These are phyloP conservation scores for Procavia capensis DNA, from an alignment of 2,113 vertebrate genomes.

Conservation along the genomic window DNA sequence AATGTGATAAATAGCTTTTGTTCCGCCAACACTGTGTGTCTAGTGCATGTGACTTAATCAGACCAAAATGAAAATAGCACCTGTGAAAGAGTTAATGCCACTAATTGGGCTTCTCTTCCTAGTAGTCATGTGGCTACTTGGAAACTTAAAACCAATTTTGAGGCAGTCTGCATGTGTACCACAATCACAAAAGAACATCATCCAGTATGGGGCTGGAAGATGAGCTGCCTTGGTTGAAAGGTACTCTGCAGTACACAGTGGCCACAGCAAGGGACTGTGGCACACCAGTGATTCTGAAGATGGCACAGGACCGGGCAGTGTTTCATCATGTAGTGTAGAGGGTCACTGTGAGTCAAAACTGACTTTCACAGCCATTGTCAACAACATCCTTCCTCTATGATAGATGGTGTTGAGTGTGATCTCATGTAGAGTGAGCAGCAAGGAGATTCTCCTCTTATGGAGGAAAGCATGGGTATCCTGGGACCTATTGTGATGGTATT, in stretches of 20 bases:
- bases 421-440: accelerated
- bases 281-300: not conserved
- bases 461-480: not conserved
- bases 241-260: not conserved
- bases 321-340: not conserved
- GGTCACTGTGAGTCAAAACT: not conserved
- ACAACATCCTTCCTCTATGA: accelerated
- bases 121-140: not conserved
- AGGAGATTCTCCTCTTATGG: not conserved
- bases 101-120: not conserved
- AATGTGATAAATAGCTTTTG: not conserved
- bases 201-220: not conserved
- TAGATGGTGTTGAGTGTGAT: accelerated
- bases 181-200: not conserved
- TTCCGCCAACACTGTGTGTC: not conserved
- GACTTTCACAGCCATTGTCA: not conserved
- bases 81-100: not conserved
- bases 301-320: not conserved
- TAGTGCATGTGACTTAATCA: not conserved
- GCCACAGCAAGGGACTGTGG: not conserved
- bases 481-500: not conserved
- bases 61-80: not conserved
- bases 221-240: not conserved
- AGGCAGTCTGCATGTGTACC: not conserved
- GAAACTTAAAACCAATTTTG: not conserved